Evolutionary conservation across 1,140 invertebrate genomes (phyloP), one percentile per base, ranked within the genome.

Genomic region (Prorops nasuta): DNA sequence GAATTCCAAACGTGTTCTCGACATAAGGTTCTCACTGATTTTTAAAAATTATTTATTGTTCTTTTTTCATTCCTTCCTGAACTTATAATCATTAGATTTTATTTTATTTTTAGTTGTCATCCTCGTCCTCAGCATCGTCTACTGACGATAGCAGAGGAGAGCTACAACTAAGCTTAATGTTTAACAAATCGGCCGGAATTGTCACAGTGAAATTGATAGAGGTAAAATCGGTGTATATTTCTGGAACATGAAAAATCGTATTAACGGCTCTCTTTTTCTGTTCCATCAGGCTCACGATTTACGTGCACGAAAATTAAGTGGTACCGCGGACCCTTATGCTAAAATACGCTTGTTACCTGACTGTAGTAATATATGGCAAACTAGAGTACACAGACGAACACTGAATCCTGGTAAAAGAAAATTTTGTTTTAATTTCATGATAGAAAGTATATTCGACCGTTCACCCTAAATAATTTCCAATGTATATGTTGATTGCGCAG

Each of bases 301-400:
- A 31, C 79, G 80, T 54, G 77, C 81, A 0, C 63, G 80, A 24
- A 81, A 83, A 47, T 77, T 82, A 14, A 83, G 79, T 51, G 81
- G 81, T 19, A 82, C 79, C 1, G 81, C 79, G 3, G 81, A 84
- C 74, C 82, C 82, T 7, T 83, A 83, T 54, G 81, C 81, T 9
- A 83, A 83, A 59, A 77, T 84, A n/a, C 68, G 81, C 38, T 54
- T 83, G 15, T 51, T 83, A 12, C 82, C 82, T 4, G 82, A 84
- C 54, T 76, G 79, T 39, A 81, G 72, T 39, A 82, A 81, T 52
- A 80, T 83, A 15, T 83, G 81, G 79, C 81, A 84, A 61, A 84
- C 81, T 1, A 72, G 77, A 45, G 81, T 85, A 44, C 83, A 85
- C 58, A 83, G 82, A 56, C 82, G 81, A 57, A 86, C 85, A 6